Evolutionary conservation across 1,140 invertebrate genomes (phyloP), one percentile per base, ranked within the genome.

Genomic region (Trachymyrmex cornetzi): DNA sequence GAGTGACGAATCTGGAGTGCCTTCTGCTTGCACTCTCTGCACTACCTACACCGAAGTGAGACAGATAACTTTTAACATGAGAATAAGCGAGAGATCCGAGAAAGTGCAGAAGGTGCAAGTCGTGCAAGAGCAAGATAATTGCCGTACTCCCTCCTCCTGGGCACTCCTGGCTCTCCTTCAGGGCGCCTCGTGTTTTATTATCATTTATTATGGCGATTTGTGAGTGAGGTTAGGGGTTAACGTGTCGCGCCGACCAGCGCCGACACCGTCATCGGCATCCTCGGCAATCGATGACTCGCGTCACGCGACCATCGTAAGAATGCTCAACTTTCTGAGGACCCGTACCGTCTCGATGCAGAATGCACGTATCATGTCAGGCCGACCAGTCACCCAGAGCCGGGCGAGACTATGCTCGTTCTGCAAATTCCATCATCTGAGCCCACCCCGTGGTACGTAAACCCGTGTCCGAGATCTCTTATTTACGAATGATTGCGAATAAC

Each of bases 391-490:
- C 14, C 86, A 92, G 34, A 22, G 66, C 19, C 79, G 87, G 12
- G 77, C 74, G 7, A 87, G 87, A 55, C 30, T 92, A 7, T 94
- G 94, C 19, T 90, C 92, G 0, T 94, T 93, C 67, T 94, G 94
- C 69, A 92, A 92, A n/a, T 91, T 93, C 44, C 88, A 88, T 61
- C 94, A 94, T 63, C 48, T 64, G 1, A 90, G 81, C 77, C 72
- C 75, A 50, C 30, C 69, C 7, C 91, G 85, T 63, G 61, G 93
- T 94, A 91, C 61, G 93, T 92, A 77, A 48, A 55, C 57, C 86
- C 75, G 77, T 72, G 64, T 80, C 1, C n/a, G 38, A 59, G 1
- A 64, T 64, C 50, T 57, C 44, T 50, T 55, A 30, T 71, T 61
- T 71, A 59, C 12, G 14, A 11, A 9, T 72, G 19, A 53, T 63